Conservation (phyloP, 2,797 vertebrate species). For the Poecilia velifera region DNA sequence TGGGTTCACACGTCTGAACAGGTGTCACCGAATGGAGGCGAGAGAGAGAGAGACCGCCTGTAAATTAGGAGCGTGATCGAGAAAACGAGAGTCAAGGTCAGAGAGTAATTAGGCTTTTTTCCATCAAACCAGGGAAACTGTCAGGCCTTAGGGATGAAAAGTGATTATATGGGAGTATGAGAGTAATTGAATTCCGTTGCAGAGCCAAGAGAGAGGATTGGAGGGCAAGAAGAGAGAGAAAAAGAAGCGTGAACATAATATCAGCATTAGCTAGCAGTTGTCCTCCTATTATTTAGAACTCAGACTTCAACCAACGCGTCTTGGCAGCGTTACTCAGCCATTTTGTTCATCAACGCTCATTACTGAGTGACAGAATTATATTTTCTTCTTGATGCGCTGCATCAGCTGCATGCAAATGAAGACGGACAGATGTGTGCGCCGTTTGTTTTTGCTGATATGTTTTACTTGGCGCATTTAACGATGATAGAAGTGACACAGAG, state of each 20-base stretch:
- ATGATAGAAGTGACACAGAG: slow-evolving; percentile 12
- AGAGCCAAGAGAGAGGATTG: slow-evolving; percentile 57
- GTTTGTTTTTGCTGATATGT: slow-evolving; percentile 13
- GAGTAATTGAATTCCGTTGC: slow-evolving; percentile 77
- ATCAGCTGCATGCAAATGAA: not conserved
- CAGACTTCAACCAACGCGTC: not conserved
- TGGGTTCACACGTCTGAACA: slow-evolving; percentile 32
- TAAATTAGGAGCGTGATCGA: slow-evolving; percentile 17
- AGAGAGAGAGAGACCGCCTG: slow-evolving; percentile 10
- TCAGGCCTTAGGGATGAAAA: slow-evolving; percentile 80
- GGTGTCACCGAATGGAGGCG: slow-evolving; percentile 33
- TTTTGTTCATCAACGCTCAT: slow-evolving; percentile 4
- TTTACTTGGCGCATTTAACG: slow-evolving; percentile 1
- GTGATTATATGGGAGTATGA: slow-evolving; percentile 79
- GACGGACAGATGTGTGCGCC: slow-evolving; percentile 18
- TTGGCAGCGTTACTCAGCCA: not conserved
- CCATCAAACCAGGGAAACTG: slow-evolving; percentile 71
- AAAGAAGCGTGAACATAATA: slow-evolving; percentile 35
- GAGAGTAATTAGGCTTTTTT: slow-evolving; percentile 77
- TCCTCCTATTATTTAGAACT: slow-evolving; percentile 35
- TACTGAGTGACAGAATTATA: not conserved
- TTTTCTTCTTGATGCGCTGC: not conserved
- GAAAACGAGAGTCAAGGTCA: slow-evolving; percentile 72
- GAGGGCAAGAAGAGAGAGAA: slow-evolving; percentile 19
- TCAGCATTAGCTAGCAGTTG: slow-evolving; percentile 25